Evolutionary conservation across 2,113 vertebrate genomes (phyloP).

Genomic region (Podarcis raffonei): DNA sequence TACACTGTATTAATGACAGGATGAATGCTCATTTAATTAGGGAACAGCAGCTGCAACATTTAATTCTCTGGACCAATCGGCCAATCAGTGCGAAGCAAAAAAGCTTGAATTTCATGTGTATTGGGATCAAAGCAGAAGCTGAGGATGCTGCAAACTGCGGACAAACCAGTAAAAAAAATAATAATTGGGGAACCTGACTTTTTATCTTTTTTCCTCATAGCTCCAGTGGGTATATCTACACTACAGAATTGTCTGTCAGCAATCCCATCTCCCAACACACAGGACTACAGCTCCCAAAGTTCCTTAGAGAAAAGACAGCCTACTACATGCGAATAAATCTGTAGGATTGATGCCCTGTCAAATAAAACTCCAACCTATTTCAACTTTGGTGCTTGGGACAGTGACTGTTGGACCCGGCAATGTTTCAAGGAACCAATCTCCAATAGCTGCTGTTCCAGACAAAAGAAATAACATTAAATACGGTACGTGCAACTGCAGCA

Average conservation of each 20-base stretch:
- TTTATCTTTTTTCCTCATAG: neutral
- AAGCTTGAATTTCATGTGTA: neutral
- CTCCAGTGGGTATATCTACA: neutral
- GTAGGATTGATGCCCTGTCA: neutral
- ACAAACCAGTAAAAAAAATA: neutral
- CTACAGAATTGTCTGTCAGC: neutral
- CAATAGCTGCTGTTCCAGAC: neutral
- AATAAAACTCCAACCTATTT: neutral
- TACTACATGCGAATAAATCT: neutral
- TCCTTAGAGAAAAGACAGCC: slow-evolving; percentile 22
- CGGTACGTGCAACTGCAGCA: neutral
- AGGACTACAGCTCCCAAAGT: neutral
- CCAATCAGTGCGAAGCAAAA: slow-evolving; percentile 16
- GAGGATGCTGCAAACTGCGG: neutral
- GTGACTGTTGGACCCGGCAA: neutral
- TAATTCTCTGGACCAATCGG: slow-evolving; percentile 25
- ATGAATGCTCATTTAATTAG: slow-evolving; percentile 41
- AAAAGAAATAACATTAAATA: neutral
- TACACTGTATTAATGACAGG: slow-evolving; percentile 19
- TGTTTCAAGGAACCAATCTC: too few relatives aligned
- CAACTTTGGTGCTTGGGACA: neutral
- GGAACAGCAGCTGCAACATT: slow-evolving; percentile 20
- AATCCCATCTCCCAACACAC: neutral
- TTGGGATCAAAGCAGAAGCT: neutral
- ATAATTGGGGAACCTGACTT: neutral